These are phyloP conservation scores for Sesia apiformis DNA, from an alignment of 2,888 invertebrate genomes.

Conservation along the genomic window DNA sequence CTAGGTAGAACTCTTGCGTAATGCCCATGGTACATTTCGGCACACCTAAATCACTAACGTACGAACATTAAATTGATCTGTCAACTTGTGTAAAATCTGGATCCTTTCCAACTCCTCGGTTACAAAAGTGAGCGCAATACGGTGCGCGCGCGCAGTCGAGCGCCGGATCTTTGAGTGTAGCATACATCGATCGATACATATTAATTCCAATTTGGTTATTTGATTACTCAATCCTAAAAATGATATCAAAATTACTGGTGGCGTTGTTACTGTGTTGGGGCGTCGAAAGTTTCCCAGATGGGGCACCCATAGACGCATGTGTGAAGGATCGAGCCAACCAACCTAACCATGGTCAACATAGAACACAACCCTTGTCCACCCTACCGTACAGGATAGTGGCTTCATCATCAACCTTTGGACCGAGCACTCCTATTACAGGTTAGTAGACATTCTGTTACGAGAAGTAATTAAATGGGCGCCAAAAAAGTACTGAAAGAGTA, in stretches of 20 bases:
- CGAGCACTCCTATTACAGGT: conserved; percentile 83
- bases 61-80: conserved; percentile 42
- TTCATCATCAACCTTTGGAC: conserved; percentile 77
- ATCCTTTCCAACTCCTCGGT: conserved; percentile 52
- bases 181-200: conserved; percentile 10
- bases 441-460: conserved; percentile 12
- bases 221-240: conserved; percentile 11
- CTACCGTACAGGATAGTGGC: conserved; percentile 82
- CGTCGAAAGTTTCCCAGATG: conserved; percentile 81
- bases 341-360: conserved; percentile 84
- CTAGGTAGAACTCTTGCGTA: not conserved
- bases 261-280: conserved; percentile 42
- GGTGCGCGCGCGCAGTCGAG: conserved; percentile 43
- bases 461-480: too few species aligned
- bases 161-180: conserved; percentile 28
- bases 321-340: conserved; percentile 83
- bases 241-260: conserved; percentile 40
- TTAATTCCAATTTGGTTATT: not conserved
- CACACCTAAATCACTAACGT: conserved; percentile 27
- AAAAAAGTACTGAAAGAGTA: too few species aligned
- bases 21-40: conserved; percentile 18
- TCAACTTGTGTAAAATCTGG: conserved; percentile 52
- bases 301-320: conserved; percentile 86
- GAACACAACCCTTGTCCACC: conserved; percentile 76
- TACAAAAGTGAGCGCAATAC: conserved; percentile 60